phyloP scores from a whole-genome alignment of 2,113 vertebrate species.

The Carassius carassius region DNA sequence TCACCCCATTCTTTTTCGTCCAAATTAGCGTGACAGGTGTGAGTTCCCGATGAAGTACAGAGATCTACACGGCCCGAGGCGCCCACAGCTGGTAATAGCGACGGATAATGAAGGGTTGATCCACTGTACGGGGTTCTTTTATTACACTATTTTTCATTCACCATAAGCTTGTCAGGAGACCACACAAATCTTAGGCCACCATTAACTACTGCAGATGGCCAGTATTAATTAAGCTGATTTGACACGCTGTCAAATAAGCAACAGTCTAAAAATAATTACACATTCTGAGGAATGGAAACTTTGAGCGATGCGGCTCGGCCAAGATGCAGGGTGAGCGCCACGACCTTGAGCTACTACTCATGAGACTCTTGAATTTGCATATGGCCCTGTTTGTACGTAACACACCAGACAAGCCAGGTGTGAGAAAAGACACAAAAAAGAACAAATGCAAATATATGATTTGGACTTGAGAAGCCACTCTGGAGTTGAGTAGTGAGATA shows the following conservation, averaged over 20 bases:
- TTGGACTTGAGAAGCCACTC: neutral
- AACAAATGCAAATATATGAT: slow-evolving; percentile 16
- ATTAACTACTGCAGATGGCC: slow-evolving; percentile 34
- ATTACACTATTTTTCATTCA: slow-evolving; percentile 8
- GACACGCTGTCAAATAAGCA: slow-evolving; percentile 28
- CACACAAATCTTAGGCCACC: slow-evolving; percentile 1
- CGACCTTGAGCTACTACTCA: slow-evolving; percentile 31
- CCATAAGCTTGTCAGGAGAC: slow-evolving; percentile 2
- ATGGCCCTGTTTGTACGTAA: neutral
- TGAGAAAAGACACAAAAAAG: slow-evolving; percentile 13
- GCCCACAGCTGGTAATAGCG: slow-evolving; percentile 15
- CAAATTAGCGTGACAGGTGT: slow-evolving; percentile 24
- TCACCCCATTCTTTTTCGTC: neutral
- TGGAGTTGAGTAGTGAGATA: neutral
- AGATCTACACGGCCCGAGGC: slow-evolving; percentile 7
- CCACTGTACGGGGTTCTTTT: slow-evolving; percentile 10
- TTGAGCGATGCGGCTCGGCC: slow-evolving; percentile 7
- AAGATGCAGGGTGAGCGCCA: neutral
- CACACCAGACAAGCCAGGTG: slow-evolving; percentile 11
- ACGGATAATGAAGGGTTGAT: slow-evolving; percentile 16
- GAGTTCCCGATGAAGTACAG: neutral
- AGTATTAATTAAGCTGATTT: slow-evolving; percentile 38
- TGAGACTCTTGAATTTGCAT: slow-evolving; percentile 18
- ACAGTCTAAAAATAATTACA: slow-evolving; percentile 27
- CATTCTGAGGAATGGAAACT: slow-evolving; percentile 29